These are phyloP conservation scores for Lasioglossum vierecki DNA, from an alignment of 2,888 invertebrate species.

Conservation along the genomic window DNA sequence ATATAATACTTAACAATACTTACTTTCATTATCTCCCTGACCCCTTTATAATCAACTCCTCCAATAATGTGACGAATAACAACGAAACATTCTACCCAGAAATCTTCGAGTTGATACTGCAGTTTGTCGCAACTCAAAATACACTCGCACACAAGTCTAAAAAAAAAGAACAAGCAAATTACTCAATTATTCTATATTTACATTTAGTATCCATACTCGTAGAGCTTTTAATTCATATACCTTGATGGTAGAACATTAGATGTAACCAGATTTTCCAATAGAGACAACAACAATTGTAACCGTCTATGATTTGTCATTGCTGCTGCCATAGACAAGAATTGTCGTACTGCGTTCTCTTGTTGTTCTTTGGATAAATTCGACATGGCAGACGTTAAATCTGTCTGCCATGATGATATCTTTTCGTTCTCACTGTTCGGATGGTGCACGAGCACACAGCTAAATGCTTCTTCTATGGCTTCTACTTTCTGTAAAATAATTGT, in stretches of 20 bases:
- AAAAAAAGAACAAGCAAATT: slow-evolving; percentile 59
- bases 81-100: slow-evolving; percentile 95
- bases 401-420: slow-evolving; percentile 88
- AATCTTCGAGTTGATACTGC: slow-evolving; percentile 91
- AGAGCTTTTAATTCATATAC: slow-evolving; percentile 83
- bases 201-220: not conserved
- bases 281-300: slow-evolving; percentile 90
- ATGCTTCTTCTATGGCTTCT: slow-evolving; percentile 94
- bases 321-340: slow-evolving; percentile 90
- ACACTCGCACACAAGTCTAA: slow-evolving; percentile 93
- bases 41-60: slow-evolving; percentile 97
- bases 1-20: slow-evolving; percentile 46
- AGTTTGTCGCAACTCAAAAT: slow-evolving; percentile 93
- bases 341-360: slow-evolving; percentile 90
- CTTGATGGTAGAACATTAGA: slow-evolving; percentile 90
- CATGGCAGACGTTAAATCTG: slow-evolving; percentile 89
- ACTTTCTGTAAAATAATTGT: slow-evolving; percentile 87
- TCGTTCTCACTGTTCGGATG: slow-evolving; percentile 89
- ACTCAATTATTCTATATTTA: not conserved
- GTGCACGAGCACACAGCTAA: slow-evolving; percentile 94
- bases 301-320: slow-evolving; percentile 90
- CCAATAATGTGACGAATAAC: slow-evolving; percentile 94
- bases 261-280: slow-evolving; percentile 91
- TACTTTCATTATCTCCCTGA: slow-evolving; percentile 96
- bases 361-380: slow-evolving; percentile 88